Evolutionary conservation across 2,888 invertebrate species (phyloP).

Genomic region (Acanthoscelides obtectus): DNA sequence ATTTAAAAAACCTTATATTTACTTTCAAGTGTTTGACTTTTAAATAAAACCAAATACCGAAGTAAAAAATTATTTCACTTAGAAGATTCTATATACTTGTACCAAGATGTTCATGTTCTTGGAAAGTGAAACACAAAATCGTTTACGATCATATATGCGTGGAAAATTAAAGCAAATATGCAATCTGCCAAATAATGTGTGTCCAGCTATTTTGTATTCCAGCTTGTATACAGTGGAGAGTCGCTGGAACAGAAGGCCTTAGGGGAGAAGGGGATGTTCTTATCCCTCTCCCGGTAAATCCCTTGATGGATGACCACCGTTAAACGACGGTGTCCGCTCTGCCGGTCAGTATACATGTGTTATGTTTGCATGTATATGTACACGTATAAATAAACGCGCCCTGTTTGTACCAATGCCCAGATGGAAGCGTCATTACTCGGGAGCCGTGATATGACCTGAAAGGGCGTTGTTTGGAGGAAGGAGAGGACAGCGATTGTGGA

Average conservation of each 20-base stretch:
- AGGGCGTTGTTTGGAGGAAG: not conserved
- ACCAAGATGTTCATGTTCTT: no score
- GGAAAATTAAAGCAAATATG: no score
- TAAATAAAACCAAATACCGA: no score
- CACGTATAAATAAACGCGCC: constrained; percentile 10
- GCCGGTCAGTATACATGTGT: constrained; percentile 46
- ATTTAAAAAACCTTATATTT: no score
- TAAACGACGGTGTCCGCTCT: constrained; percentile 43
- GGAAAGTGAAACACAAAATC: no score
- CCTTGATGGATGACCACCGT: constrained; percentile 46
- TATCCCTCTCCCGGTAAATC: constrained; percentile 34
- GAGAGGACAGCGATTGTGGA: not conserved
- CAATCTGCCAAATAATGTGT: no score
- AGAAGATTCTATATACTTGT: no score
- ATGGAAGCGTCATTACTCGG: not conserved
- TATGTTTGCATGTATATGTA: constrained; percentile 41
- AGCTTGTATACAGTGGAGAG: not conserved
- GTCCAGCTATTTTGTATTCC: not conserved
- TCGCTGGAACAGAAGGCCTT: not conserved
- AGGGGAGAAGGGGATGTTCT: constrained; percentile 30
- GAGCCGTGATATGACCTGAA: not conserved
- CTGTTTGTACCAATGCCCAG: not conserved
- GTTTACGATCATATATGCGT: no score
- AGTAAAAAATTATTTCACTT: no score
- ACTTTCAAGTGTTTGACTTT: no score